These are phyloP conservation scores for Tupiocoris notatus DNA, from an alignment of 2,888 invertebrate genomes.

Conservation along the genomic window DNA sequence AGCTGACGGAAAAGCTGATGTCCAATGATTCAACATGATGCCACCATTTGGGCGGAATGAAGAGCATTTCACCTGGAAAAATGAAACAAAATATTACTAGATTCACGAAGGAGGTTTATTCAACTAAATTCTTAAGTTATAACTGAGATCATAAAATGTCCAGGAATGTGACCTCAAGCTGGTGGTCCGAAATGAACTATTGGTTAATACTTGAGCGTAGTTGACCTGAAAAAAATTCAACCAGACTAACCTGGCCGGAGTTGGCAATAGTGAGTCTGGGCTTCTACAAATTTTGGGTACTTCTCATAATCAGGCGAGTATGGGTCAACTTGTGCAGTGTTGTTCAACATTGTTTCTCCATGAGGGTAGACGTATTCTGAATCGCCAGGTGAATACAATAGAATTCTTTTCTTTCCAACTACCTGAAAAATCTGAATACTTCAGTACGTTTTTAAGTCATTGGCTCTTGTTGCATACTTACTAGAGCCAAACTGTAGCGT, in stretches of 20 bases:
- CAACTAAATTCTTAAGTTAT: too few species aligned
- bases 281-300: slow-evolving; percentile 69
- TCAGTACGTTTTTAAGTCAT: too few species aligned
- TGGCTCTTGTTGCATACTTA: too few species aligned
- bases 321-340: slow-evolving; percentile 90
- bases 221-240: slow-evolving; percentile 62
- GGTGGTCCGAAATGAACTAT: too few species aligned
- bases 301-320: slow-evolving; percentile 68
- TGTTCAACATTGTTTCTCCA: slow-evolving; percentile 71
- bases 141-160: too few species aligned
- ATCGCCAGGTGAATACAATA: slow-evolving; percentile 74
- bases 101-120: too few species aligned
- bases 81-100: too few species aligned
- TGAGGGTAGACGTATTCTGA: slow-evolving; percentile 76
- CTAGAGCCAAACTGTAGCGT: too few species aligned
- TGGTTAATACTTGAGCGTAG: too few species aligned
- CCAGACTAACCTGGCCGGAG: slow-evolving; percentile 60
- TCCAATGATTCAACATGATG: slow-evolving; percentile 89
- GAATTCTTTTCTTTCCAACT: slow-evolving; percentile 84
- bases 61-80: slow-evolving; percentile 77
- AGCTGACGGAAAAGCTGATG: slow-evolving; percentile 93
- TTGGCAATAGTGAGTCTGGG: slow-evolving; percentile 66
- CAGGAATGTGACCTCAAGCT: too few species aligned
- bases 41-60: slow-evolving; percentile 96
- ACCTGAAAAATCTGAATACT: too few species aligned